Conservation (phyloP, 2,797 vertebrate species). For the Serranus cabrilla region DNA sequence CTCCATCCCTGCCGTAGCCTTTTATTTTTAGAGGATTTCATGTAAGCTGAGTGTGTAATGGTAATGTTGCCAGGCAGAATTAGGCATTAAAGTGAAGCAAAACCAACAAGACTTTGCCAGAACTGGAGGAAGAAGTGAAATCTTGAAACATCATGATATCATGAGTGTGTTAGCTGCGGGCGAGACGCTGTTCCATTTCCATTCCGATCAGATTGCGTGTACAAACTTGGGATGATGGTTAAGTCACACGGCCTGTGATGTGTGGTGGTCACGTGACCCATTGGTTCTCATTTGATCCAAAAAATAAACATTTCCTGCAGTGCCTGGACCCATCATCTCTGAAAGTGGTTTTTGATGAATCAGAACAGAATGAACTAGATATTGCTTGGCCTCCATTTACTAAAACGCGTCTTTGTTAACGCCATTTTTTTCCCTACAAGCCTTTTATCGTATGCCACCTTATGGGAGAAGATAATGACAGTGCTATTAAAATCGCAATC, state of each 20-base stretch:
- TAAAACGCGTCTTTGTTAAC: conserved; percentile 52
- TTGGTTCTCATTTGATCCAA: conserved; percentile 34
- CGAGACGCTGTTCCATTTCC: conserved; percentile 24
- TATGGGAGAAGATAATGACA: conserved; percentile 81
- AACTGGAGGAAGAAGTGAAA: conserved; percentile 30
- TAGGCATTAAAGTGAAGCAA: conserved; percentile 20
- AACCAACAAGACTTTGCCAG: conserved; percentile 41
- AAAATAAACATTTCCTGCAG: conserved; percentile 31
- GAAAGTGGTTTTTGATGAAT: conserved; percentile 63
- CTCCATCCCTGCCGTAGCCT: conserved; percentile 6
- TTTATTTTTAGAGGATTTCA: conserved; percentile 65
- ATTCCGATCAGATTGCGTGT: conserved; percentile 34
- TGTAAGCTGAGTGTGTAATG: conserved; percentile 34
- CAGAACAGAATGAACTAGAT: conserved; percentile 54
- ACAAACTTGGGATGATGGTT: conserved; percentile 27
- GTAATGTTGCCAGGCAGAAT: conserved; percentile 65
- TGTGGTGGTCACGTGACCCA: conserved; percentile 35
- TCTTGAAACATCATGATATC: conserved; percentile 41
- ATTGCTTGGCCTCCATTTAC: conserved; percentile 57
- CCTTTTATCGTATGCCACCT: conserved; percentile 75
- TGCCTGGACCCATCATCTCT: conserved; percentile 33
- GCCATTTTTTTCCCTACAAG: conserved; percentile 43
- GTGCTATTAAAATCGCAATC: conserved; percentile 80
- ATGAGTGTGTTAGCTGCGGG: conserved; percentile 30
- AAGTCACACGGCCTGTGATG: conserved; percentile 35